Base-by-base conservation (phyloP, 2,113 vertebrate species). In the Mormoops blainvillei region DNA sequence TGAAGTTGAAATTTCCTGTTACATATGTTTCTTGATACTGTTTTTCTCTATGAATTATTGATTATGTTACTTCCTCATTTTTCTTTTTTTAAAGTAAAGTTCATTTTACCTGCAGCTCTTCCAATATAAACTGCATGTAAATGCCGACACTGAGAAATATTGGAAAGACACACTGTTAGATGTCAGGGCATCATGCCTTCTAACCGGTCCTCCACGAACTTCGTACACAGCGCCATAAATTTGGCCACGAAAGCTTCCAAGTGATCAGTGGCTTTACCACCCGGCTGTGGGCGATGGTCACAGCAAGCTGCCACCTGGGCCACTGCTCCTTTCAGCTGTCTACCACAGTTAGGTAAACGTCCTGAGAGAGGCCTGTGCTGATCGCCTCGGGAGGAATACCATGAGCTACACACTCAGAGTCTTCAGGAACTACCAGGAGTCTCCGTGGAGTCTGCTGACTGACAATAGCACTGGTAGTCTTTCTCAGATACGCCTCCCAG, bases 191-290 rank as follows among this genome's bases (percentile, higher is more conserved):
- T 99, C 98, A 99, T 99, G 87, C 98, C 99, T 96, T 99, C 99
- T 52, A 99, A 98, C 8, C 99, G 99, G 16, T 99, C 99, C 94
- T 99, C 99, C 99, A 99, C 99, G 94, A 99, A 99, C 97, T 99
- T 99, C 98, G 99, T 99, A 98, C 99, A 99, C 92, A 99, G 98
- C 85, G 99, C 99, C 99, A 99, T 99, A 96, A 99, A 99, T 97
- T 99, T 99, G 96, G 99, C 99, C 11, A 99, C 99, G 97, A 99
- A 99, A 2, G 99, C 99, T 98, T 99, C 99, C 81, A 99, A 98
- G 98, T 99, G 99, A 98, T 99, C 99, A 98, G 99, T 99, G 38
- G 99, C 99, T 98, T 99, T 99, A 98, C 54, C 99, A 95, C 99
- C 99, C 87, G 99, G 97, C 97, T 99, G 99, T 36, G 99, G 98